Evolutionary conservation across 2,797 vertebrate species (phyloP), one percentile per base, ranked within the genome.

Genomic region (Pelobates cultripes): DNA sequence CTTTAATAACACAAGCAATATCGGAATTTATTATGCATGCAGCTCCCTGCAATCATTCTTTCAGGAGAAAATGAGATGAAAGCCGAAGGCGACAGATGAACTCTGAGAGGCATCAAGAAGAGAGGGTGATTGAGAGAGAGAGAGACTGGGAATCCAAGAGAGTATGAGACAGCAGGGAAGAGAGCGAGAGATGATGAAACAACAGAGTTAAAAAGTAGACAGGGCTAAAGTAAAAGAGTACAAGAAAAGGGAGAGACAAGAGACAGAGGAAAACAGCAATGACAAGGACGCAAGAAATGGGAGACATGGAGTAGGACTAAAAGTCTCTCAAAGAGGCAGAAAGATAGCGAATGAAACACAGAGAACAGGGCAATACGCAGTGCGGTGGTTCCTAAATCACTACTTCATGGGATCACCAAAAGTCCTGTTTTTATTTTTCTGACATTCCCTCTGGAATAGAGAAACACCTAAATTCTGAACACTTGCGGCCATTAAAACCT

Each of bases 1-100:
- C 92, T 94, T 92, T 93, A 93, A 94, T 94, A 94, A 93, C 88
- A 89, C 87, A 89, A 93, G 91, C 90, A 93, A 93, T 94, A 94
- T 92, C 85, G 66, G 91, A 90, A 92, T 90, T 91, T 92, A 94
- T 94, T 94, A 94, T 90, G 90, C 91, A 94, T 94, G 92, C 92
- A 85, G 90, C 87, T 91, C 88, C 86, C 89, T 80, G 86, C 90
- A 90, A 90, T 93, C 92, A 91, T 86, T 87, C 92, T 90, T 57
- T 89, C 91, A 93, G 87, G 86, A 94, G 90, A 94, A 94, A 92
- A 94, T 94, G 93, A 94, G 92, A 92, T 93, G 90, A 90, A 92
- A 90, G 93, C 93, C 91, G 87, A 86, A 87, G 92, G 92, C 89
- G 86, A 95, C 89, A 92, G 93, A 90, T 94, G 93, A 94, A 94